Conservation (phyloP, 2,888 invertebrate species). For the Perizoma flavofasciatum region DNA sequence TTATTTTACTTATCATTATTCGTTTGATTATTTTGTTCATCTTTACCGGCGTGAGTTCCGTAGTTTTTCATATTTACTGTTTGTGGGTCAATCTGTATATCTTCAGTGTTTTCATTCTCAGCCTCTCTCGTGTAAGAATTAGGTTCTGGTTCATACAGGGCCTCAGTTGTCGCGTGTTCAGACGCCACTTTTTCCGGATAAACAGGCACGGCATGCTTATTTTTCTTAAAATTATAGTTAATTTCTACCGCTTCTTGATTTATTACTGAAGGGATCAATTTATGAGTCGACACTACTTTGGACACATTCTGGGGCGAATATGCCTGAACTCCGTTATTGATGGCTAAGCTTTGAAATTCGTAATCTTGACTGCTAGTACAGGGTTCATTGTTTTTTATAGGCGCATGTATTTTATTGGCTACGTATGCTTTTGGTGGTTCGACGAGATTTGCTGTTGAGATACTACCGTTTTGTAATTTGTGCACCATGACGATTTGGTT, state of each 20-base stretch:
- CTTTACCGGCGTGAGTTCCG: constrained; percentile 29
- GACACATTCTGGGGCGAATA: constrained; percentile 49
- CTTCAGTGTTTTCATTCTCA: constrained; percentile 39
- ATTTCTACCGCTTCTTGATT: constrained; percentile 47
- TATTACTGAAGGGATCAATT: constrained; percentile 40
- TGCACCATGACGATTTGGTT: constrained; percentile 66
- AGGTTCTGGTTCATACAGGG: constrained; percentile 31
- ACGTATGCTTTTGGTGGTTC: constrained; percentile 36
- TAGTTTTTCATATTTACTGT: constrained; percentile 32
- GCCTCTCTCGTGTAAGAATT: constrained; percentile 36
- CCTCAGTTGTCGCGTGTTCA: constrained; percentile 31
- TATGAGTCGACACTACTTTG: constrained; percentile 35
- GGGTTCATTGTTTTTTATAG: constrained; percentile 43
- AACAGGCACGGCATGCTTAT: constrained; percentile 51
- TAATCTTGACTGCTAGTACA: constrained; percentile 46
- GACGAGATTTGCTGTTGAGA: constrained; percentile 31
- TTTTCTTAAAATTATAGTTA: constrained; percentile 50
- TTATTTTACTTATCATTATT: constrained; percentile 20
- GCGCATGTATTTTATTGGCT: constrained; percentile 39
- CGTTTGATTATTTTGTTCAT: constrained; percentile 34
- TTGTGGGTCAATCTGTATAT: constrained; percentile 37
- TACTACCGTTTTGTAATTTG: constrained; percentile 43
- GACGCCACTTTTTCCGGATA: constrained; percentile 46
- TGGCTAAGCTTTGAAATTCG: constrained; percentile 62
- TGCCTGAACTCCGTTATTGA: constrained; percentile 51